Conservation (phyloP, 1,140 invertebrate species). For the Antheraea mylitta region DNA sequence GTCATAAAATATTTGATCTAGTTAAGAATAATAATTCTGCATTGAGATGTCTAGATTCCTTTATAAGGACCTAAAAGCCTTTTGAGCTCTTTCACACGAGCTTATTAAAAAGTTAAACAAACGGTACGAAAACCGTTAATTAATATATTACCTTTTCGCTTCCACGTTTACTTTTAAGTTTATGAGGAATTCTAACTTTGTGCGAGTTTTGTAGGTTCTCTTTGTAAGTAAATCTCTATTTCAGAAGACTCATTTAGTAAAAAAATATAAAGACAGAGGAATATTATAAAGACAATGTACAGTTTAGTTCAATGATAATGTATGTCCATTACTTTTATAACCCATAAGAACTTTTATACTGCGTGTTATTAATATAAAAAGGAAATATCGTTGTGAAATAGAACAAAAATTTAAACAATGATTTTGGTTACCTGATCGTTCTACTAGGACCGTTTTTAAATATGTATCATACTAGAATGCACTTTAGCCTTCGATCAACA, state of each 20-base stretch:
- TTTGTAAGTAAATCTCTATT: neutral
- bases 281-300: no score
- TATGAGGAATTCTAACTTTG: neutral
- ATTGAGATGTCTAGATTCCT: neutral
- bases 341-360: no score
- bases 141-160: constrained; percentile 3
- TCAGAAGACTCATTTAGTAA: neutral
- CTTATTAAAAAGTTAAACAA: constrained; percentile 1
- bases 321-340: no score
- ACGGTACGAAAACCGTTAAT: neutral
- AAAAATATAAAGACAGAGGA: no score
- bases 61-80: neutral
- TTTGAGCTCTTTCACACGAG: neutral
- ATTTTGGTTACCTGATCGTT: no score
- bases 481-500: no score
- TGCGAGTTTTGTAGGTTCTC: neutral
- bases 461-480: no score
- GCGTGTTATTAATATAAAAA: no score
- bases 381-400: no score
- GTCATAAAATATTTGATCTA: neutral
- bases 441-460: no score
- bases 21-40: neutral
- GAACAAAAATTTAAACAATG: no score
- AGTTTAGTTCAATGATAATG: no score
- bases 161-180: neutral